Base-by-base conservation (phyloP, 2,888 invertebrate species). In the Icerya purchasi region DNA sequence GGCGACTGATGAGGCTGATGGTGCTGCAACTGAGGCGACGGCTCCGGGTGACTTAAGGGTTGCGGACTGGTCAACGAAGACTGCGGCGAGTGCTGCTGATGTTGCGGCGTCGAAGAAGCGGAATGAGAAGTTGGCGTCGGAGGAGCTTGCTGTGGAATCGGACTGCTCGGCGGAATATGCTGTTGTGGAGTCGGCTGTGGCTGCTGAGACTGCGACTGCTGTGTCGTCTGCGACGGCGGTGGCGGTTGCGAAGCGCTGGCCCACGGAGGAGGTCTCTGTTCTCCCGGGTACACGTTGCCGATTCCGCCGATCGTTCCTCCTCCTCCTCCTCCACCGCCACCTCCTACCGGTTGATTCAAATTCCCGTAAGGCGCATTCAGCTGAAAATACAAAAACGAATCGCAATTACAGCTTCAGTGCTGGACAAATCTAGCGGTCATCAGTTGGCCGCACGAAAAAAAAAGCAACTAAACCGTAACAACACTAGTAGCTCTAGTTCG, bases 121-220 rank as follows among this genome's bases (percentile, higher is more conserved):
- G 64, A 63, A 49, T 60, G 61, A 8, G 65, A 63, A 58, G 63
- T 61, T 18, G 62, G 65, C 2, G 63, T n/a, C 55, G 63, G 63
- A 20, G 61, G 61, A 50, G 61, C 61, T 36, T 36, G 36, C 14
- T 36, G 36, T 3, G 61, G 60, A 18, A 61, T 60, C 8, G 60
- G 59, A 49, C 61, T 60, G 50, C 61, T 61, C n/a, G 57, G 60
- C 14, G 63, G 63, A 36, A 56, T 55, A 24, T 51, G 22, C 36
- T 36, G 36, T 36, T 36, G 36, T 8, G 60, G 58, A 10, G 59
- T 54, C 36, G 59, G 55, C 36, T 54, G 60, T 3, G 62, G 61
- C 2, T 58, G 62, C 36, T 58, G 59, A 51, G 59, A 56, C 21
- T 56, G 60, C 22, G n/a, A 54, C 22, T 23, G 52, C 2, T 54